A percentile compares a stretch with the other conserved stretches of the same genome.
Conservation (phyloP, 1,140 invertebrate species). For the Caenorhabditis tropicalis region DNA sequence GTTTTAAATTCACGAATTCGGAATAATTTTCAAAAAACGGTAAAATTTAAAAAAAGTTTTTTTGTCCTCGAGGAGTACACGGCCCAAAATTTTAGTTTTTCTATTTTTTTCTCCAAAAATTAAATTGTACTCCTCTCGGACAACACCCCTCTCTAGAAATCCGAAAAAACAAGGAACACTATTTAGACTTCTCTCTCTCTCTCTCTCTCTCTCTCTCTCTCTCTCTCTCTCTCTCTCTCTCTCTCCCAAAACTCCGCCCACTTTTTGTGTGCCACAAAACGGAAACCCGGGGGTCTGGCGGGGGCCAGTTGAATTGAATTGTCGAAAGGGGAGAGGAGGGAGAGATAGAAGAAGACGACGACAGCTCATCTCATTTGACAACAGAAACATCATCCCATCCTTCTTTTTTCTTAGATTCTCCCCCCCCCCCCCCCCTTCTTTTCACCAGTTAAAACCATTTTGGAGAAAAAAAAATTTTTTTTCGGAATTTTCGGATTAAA, state of each 20-base stretch:
- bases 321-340: background rate
- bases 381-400: conserved; percentile 21
- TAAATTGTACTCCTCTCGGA: background rate
- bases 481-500: too few species aligned
- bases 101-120: background rate
- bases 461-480: too few species aligned
- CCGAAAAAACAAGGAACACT: too few species aligned
- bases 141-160: too few species aligned
- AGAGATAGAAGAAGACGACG: background rate
- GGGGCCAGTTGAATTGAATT: conserved; percentile 40
- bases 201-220: background rate
- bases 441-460: too few species aligned
- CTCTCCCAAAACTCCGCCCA: background rate
- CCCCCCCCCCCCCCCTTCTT: too few species aligned
- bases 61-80: too few species aligned
- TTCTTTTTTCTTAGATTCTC: background rate
- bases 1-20: too few species aligned
- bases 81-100: too few species aligned
- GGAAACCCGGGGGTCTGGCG: conserved; percentile 10
- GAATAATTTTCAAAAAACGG: too few species aligned
- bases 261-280: background rate
- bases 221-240: background rate
- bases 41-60: too few species aligned
- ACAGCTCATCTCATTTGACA: conserved; percentile 42
- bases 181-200: background rate